Evolutionary conservation across 2,797 vertebrate species (phyloP).

Genomic region (Propithecus deckenii): DNA sequence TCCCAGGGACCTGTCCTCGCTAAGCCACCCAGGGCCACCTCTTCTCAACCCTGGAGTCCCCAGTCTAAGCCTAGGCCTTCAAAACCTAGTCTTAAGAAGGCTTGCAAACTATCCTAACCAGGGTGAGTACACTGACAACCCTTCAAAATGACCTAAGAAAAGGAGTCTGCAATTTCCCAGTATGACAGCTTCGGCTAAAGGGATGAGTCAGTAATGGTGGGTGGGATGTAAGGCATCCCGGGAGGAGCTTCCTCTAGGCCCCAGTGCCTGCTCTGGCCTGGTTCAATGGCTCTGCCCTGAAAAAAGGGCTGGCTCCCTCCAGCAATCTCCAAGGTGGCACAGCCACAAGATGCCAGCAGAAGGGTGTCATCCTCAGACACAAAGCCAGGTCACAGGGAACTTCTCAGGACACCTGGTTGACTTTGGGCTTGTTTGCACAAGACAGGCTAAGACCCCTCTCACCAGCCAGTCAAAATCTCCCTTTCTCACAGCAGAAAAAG

Average conservation of each 20-base stretch:
- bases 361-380: not conserved
- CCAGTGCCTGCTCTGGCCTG: not conserved
- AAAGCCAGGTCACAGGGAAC: not conserved
- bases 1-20: not conserved
- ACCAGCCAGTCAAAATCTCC: not conserved
- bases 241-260: not conserved
- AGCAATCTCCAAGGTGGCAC: not conserved
- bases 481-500: not conserved
- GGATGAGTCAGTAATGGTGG: not conserved
- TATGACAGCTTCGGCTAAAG: not conserved
- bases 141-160: not conserved
- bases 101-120: not conserved
- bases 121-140: not conserved
- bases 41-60: not conserved
- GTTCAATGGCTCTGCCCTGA: not conserved
- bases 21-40: not conserved
- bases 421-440: not conserved
- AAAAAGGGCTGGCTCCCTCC: not conserved
- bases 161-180: not conserved
- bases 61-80: not conserved
- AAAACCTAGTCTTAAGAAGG: not conserved
- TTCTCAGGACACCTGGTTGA: not conserved
- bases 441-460: not conserved
- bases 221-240: not conserved
- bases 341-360: not conserved